Base-by-base conservation (phyloP, 2,888 invertebrate species). In the Dysmachus trigonus region DNA sequence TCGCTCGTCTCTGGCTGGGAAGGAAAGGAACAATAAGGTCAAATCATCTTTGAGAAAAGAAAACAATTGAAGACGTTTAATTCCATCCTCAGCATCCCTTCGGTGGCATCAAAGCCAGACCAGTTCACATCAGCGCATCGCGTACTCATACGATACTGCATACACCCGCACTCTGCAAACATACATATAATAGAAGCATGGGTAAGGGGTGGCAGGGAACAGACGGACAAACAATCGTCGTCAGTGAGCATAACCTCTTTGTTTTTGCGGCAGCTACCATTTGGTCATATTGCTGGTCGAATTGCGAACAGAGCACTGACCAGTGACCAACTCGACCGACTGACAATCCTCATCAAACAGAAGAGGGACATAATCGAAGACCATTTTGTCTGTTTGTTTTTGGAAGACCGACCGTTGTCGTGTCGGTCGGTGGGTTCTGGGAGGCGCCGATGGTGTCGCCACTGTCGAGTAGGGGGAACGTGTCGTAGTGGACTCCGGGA, bases 341-440 rank as follows among this genome's bases (percentile, higher is more conserved):
- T 86, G 85, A 86, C 86, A 86, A 85, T 86, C 85, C 85, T 86
- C 85, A 85, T 83, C 86, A 86, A 85, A 86, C 86, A 72, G 74
- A 85, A 79, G 72, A 72, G 83, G 83, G 83, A 83, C 83, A 72
- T 83, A 83, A 83, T 83, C 83, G 83, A 83, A 83, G 83, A 72
- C 83, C 81, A 71, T 35, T 83, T 83, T 72, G 71, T 83, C 72
- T 83, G 83, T 72, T 83, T 71, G 83, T 41, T 83, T n/a, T 27
- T 77, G 73, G 27, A 62, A 7, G 62, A 27, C 62, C 18, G 27
- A 8, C 62, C n/a, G n/a, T n/a, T n/a, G n/a, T n/a, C n/a, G n/a
- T n/a, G n/a, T n/a, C n/a, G n/a, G 51, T 6, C 62, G 22, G 62
- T 18, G 62, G 62, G 27, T 10, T 10, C 18, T 62, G 3, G 8